Evolutionary conservation across 2,888 invertebrate genomes (phyloP).

Genomic region (Drosophila fungiperda): DNA sequence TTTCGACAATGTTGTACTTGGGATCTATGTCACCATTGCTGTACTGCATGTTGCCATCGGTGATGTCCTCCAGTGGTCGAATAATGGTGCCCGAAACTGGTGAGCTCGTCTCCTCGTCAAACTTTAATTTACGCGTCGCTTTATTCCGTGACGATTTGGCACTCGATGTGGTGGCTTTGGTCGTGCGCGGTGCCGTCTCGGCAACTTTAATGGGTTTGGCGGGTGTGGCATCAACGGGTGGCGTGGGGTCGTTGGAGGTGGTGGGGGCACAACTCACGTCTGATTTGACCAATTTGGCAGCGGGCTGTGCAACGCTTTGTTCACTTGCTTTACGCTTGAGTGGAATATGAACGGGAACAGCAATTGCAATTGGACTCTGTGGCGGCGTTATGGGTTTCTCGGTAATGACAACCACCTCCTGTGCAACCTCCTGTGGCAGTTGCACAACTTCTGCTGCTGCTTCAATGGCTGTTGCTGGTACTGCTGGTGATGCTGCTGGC

Average conservation of each 20-base stretch:
- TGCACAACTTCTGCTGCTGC: slow-evolving; percentile 9
- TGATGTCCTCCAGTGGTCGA: slow-evolving; percentile 91
- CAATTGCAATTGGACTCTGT: slow-evolving; percentile 84
- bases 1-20: slow-evolving; percentile 97
- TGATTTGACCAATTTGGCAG: slow-evolving; percentile 74
- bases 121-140: slow-evolving; percentile 91
- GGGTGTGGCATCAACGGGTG: slow-evolving; percentile 69
- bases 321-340: slow-evolving; percentile 73
- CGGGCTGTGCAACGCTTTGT: slow-evolving; percentile 55
- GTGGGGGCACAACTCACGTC: slow-evolving; percentile 45
- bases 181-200: slow-evolving; percentile 80
- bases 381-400: slow-evolving; percentile 56
- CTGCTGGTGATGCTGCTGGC: slow-evolving; percentile 15
- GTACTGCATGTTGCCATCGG: slow-evolving; percentile 91
- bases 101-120: slow-evolving; percentile 96
- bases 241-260: neutral
- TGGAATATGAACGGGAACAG: slow-evolving; percentile 13
- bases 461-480: slow-evolving; percentile 1
- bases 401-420: slow-evolving; percentile 57
- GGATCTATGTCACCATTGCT: slow-evolving; percentile 96
- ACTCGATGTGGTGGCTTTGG: slow-evolving; percentile 69
- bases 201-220: slow-evolving; percentile 75
- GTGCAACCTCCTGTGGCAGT: slow-evolving; percentile 42
- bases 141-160: slow-evolving; percentile 85
- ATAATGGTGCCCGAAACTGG: slow-evolving; percentile 98